A percentile compares a stretch with the other conserved stretches of the same genome.
Conservation (phyloP, 2,888 invertebrate species). For the Drosophila lacicola region DNA sequence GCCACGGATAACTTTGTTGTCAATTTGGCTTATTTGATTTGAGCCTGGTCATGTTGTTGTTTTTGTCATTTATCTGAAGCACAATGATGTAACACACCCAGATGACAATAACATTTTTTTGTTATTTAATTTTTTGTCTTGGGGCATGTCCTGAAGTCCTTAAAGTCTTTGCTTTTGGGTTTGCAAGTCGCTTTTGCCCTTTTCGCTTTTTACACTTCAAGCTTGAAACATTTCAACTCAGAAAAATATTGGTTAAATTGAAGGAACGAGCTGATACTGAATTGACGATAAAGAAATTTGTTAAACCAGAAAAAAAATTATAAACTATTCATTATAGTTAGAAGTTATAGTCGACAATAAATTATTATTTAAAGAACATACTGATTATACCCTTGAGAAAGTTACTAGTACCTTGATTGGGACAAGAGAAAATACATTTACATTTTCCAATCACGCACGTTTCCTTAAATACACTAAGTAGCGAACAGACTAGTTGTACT, state of each 20-base stretch:
- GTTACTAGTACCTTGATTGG: too few species aligned
- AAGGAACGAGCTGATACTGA: background rate
- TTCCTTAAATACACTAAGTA: too few species aligned
- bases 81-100: conserved; percentile 9
- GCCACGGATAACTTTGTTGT: conserved; percentile 59
- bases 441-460: too few species aligned
- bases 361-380: too few species aligned
- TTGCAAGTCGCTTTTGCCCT: conserved; percentile 7
- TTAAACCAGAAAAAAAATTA: too few species aligned
- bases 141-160: conserved; percentile 8
- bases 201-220: conserved; percentile 14
- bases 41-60: conserved; percentile 29
- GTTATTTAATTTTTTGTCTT: conserved; percentile 39
- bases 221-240: conserved; percentile 1
- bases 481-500: too few species aligned
- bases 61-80: conserved; percentile 64
- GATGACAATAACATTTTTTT: conserved; percentile 56
- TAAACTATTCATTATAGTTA: too few species aligned
- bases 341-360: too few species aligned
- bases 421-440: too few species aligned
- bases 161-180: conserved; percentile 10
- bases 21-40: conserved; percentile 77
- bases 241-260: background rate
- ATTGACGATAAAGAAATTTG: too few species aligned
- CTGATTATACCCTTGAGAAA: too few species aligned